Evolutionary conservation across 2,113 vertebrate genomes (phyloP), one percentile per base, ranked within the genome.

Genomic region (Saccopteryx bilineata): DNA sequence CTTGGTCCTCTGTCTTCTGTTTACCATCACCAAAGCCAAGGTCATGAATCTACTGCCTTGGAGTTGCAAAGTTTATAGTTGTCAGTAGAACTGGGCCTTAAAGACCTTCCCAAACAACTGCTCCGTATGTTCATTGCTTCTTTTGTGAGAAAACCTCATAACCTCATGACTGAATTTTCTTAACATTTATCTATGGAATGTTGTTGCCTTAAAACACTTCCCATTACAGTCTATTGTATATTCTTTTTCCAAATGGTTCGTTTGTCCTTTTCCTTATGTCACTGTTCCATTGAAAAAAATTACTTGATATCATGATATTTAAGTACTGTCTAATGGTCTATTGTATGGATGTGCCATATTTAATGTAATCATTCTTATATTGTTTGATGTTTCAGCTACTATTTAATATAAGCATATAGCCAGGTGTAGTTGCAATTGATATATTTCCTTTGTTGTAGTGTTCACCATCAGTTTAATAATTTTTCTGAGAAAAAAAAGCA

Each of bases 391-490:
- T 94, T 86, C 81, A 87, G 28, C 74, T 68, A 46, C 50, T 93
- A 28, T 52, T 92, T 79, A 92, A 50, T 91, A 28, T 72, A 21
- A 82, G 26, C 39, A 79, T 26, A 52, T 21, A 90, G 50, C 66
- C 33, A 76, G 33, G 54, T 74, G 13, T 54, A 76, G 0, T 46
- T 87, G 48, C 76, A 46, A 10, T 87, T 50, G 76, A 76, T 76
- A 9, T 74, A 39, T 87, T 96, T 87, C 61, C 15, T 91, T 23
- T 39, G 39, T 69, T 69, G 8, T 96, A 75, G 4, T 31, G 50
- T 82, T 54, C 24, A 72, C 71, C 84, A 84, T 91, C n/a, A 78
- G 11, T 84, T 88, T 87, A 94, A 60, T 76, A n/a, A 54, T 50
- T 76, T 76, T 76, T 76, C 15, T 54, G 74, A 31, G 78, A 74